Base-by-base conservation (phyloP, 2,888 invertebrate genomes). In the Epinotia nisella region DNA sequence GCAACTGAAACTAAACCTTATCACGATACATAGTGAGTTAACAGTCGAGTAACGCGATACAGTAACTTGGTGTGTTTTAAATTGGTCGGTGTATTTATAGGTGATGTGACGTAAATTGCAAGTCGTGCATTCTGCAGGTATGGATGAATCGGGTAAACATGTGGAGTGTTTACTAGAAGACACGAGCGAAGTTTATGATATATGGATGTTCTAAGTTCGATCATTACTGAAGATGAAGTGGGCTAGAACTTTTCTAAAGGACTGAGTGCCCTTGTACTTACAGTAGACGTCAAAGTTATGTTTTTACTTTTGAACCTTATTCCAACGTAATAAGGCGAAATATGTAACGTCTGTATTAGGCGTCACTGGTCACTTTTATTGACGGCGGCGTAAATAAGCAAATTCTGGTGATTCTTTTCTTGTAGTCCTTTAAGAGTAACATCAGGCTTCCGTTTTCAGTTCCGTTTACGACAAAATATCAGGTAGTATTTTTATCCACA, bases 31-130 rank as follows among this genome's bases (percentile, higher is more conserved):
- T 53, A n/a, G 41, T 21, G 17, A 51, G 59, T 41, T 53, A 21
- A 70, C 3, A 15, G 7, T 61, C 3, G 21, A 55, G 1, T n/a
- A 11, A 21, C 41, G 53, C 9, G 24, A 41, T 24, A 35, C 17
- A 13, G 60, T 19, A 21, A 29, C 29, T 61, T 53, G n/a, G 53
- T 24, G 15, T 35, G 13, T 55, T 41, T 61, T 59, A 59, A n/a
- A 66, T 5, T 60, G 76, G 74, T 78, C 75, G 76, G 72, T 69
- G 78, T 85, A 85, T 85, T 83, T 84, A 82, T 85, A 83, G 81
- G 73, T 71, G 61, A 58, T 76, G 79, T 83, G 83, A 84, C 84
- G 84, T 82, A 83, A 78, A 79, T 77, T 79, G 81, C 80, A 80
- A 77, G 78, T 77, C 51, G 75, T 71, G 75, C 74, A 66, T 65